phyloP scores from a whole-genome alignment of 2,797 vertebrate genomes.

The Chanos chanos region DNA sequence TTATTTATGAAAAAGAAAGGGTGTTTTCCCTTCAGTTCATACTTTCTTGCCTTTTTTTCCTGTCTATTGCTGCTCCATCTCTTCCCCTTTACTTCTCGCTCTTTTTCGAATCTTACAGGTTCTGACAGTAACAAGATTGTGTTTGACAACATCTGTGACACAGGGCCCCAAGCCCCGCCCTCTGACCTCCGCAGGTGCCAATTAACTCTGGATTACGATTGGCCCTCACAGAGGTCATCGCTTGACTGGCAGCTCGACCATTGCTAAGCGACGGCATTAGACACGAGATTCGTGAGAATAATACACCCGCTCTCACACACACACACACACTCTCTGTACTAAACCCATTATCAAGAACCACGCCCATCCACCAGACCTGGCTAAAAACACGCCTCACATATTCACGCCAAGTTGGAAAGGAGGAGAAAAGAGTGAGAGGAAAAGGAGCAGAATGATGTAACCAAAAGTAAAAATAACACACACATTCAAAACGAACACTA shows the following conservation, averaged over 20 bases:
- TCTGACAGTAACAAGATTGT: conserved; percentile 62
- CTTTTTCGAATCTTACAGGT: conserved; percentile 65
- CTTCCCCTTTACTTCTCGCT: conserved; percentile 43
- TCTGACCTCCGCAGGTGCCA: conserved; percentile 71
- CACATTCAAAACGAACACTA: neutral
- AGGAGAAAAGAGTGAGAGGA: neutral
- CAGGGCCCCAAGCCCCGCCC: conserved; percentile 56
- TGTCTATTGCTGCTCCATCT: conserved; percentile 10
- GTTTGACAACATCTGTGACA: conserved; percentile 73
- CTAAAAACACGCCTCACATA: no score
- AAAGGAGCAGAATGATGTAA: neutral
- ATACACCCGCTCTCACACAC: conserved; percentile 16
- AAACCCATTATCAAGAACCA: no score
- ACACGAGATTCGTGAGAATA: conserved; percentile 8
- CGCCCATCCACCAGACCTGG: no score
- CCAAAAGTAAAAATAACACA: neutral
- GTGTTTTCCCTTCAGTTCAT: no score
- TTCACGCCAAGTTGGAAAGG: no score
- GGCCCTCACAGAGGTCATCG: conserved; percentile 66
- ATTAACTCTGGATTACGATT: conserved; percentile 77
- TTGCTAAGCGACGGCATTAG: conserved; percentile 55
- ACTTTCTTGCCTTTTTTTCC: no score
- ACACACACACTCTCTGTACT: no score
- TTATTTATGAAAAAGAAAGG: no score
- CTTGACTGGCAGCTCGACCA: conserved; percentile 56